A percentile compares a stretch with the other conserved stretches of the same genome.
These are phyloP conservation scores for Eudemis profundana DNA, from an alignment of 2,888 invertebrate species.

Conservation along the genomic window DNA sequence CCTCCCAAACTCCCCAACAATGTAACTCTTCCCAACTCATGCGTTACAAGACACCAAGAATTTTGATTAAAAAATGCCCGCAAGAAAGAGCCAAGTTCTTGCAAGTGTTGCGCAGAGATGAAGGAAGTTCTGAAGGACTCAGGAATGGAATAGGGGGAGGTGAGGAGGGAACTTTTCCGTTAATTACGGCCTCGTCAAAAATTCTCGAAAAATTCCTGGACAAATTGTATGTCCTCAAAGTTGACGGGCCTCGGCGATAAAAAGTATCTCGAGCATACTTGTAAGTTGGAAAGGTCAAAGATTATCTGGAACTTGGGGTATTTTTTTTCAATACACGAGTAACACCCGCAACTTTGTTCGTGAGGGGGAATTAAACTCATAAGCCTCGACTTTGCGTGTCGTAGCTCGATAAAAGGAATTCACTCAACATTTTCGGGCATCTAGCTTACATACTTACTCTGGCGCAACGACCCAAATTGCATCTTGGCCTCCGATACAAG, in stretches of 20 bases:
- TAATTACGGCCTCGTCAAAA: constrained; percentile 27
- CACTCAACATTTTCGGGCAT: too few relatives aligned
- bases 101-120: constrained; percentile 24
- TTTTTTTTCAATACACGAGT: not conserved
- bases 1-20: not conserved
- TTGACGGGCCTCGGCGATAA: constrained; percentile 1
- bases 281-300: not conserved
- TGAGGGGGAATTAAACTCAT: too few relatives aligned
- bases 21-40: constrained; percentile 13
- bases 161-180: constrained; percentile 17
- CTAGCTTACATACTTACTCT: too few relatives aligned
- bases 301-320: not conserved
- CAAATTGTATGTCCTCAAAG: constrained; percentile 26
- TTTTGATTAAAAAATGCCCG: constrained; percentile 34
- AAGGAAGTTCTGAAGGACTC: constrained; percentile 27
- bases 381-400: too few relatives aligned
- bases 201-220: constrained; percentile 18
- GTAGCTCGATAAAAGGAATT: too few relatives aligned
- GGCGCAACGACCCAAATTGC: too few relatives aligned
- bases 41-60: constrained; percentile 31
- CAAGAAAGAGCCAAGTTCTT: constrained; percentile 15
- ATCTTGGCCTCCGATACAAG: too few relatives aligned
- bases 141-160: not conserved
- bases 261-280: not conserved
- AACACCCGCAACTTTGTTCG: too few relatives aligned